Conservation (phyloP, 2,113 vertebrate genomes). For the Panthera uncia region DNA sequence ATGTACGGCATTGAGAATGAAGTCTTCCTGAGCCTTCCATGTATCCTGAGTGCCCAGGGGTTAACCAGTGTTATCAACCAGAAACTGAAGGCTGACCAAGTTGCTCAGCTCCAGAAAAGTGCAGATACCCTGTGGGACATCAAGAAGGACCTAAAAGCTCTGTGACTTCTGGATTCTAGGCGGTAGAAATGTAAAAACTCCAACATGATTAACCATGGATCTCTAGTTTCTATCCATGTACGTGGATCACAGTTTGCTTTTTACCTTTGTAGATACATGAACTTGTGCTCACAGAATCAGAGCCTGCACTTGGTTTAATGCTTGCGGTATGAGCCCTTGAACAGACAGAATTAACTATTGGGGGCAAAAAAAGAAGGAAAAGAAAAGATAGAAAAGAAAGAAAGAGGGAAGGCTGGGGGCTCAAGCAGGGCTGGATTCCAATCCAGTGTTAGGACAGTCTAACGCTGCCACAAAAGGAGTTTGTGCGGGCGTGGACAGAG, state of each 20-base stretch:
- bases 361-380: not conserved
- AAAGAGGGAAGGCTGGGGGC: not conserved
- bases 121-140: not conserved
- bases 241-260: not conserved
- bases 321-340: not conserved
- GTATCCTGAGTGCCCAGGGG: not conserved
- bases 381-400: no score
- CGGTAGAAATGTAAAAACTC: not conserved
- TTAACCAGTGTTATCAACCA: not conserved
- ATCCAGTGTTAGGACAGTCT: not conserved
- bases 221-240: not conserved
- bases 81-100: not conserved
- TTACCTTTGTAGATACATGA: not conserved
- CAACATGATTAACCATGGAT: no score
- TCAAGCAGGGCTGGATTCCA: not conserved
- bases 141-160: not conserved
- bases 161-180: not conserved
- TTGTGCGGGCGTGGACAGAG: not conserved
- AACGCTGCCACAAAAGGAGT: rapidly evolving
- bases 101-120: not conserved
- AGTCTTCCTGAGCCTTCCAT: not conserved
- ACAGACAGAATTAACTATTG: not conserved
- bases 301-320: not conserved
- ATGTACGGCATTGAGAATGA: constrained; percentile 61
- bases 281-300: not conserved